These are phyloP conservation scores for Pachyuromys duprasi DNA, from an alignment of 2,797 vertebrate species.

Conservation along the genomic window DNA sequence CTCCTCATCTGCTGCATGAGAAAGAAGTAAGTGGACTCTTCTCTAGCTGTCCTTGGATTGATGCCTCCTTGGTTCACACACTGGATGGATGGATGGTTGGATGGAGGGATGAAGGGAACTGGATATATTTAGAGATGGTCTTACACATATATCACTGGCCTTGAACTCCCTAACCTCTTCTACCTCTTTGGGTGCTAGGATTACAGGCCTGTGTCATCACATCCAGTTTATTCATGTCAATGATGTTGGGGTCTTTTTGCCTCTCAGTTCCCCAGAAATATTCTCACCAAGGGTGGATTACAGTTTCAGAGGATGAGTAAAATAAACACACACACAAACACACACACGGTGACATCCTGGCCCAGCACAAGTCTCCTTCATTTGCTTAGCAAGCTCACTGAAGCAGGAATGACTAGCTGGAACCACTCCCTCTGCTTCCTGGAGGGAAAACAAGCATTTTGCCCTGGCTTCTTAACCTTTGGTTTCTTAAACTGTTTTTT, in stretches of 20 bases:
- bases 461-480: neutral
- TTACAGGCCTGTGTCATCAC: neutral
- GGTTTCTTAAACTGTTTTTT: neutral
- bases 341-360: neutral
- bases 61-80: neutral
- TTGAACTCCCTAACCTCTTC: neutral
- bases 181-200: neutral
- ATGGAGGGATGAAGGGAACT: neutral
- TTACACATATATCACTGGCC: neutral
- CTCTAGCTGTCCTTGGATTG: neutral
- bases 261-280: neutral
- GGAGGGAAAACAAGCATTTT: neutral
- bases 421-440: neutral
- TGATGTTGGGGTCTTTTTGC: neutral
- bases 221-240: neutral
- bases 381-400: no score
- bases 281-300: neutral
- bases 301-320: neutral
- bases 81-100: neutral
- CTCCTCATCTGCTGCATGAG: conserved; percentile 87
- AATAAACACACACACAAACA: neutral
- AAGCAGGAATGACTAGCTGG: neutral
- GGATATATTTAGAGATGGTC: neutral
- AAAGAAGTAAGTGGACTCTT: conserved; percentile 89
- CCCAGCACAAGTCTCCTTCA: neutral